phyloP scores from a whole-genome alignment of 1,140 invertebrate genomes.

The Triops cancriformis region DNA sequence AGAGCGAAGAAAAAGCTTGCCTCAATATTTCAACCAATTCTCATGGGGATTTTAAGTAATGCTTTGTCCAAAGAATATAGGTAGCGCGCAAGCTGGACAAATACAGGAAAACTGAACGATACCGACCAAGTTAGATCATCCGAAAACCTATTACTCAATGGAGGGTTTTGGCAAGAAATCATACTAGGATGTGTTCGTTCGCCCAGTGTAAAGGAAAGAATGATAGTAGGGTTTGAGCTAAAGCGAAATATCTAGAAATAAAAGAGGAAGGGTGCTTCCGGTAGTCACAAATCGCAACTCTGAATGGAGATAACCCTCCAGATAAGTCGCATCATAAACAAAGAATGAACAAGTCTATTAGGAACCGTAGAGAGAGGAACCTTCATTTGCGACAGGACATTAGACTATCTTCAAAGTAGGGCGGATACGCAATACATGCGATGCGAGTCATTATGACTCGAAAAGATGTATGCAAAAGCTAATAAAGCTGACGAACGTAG shows the following conservation, averaged over 20 bases:
- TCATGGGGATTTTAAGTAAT: background rate
- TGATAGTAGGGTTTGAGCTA: background rate
- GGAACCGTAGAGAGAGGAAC: background rate
- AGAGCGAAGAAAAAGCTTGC: background rate
- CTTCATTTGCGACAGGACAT: background rate
- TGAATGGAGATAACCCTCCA: background rate
- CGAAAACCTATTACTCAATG: background rate
- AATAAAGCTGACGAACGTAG: background rate
- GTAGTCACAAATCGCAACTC: background rate
- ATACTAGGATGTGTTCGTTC: background rate
- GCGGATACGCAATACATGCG: background rate
- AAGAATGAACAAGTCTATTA: background rate
- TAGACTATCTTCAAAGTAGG: background rate
- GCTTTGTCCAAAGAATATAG: background rate
- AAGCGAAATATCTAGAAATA: background rate
- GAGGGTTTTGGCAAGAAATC: background rate
- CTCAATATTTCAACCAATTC: background rate
- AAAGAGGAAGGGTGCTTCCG: background rate
- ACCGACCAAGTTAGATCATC: background rate
- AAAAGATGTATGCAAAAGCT: background rate
- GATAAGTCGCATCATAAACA: background rate
- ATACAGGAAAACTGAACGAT: background rate
- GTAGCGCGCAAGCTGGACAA: background rate
- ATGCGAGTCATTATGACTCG: background rate
- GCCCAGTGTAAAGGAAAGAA: background rate